These are phyloP conservation scores for Microcaecilia unicolor DNA, from an alignment of 2,797 vertebrate genomes.

Conservation along the genomic window DNA sequence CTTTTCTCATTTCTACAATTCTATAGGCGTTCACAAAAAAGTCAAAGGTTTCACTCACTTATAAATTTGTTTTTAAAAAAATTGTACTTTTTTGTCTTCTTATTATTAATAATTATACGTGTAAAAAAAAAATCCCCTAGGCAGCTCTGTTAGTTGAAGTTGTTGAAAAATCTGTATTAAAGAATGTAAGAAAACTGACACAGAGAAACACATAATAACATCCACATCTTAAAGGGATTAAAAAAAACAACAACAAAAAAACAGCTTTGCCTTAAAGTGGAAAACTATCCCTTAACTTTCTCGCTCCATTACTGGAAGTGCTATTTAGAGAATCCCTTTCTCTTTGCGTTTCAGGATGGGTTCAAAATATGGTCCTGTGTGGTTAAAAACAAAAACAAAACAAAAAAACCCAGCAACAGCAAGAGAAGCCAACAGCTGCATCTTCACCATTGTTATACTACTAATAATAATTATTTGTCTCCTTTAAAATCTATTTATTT, in stretches of 20 bases:
- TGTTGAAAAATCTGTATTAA: constrained; percentile 33
- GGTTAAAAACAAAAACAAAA: constrained; percentile 69
- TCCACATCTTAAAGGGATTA: constrained; percentile 54
- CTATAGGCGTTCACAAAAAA: constrained; percentile 75
- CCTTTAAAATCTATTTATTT: constrained; percentile 70
- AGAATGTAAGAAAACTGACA: constrained; percentile 33
- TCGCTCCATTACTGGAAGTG: constrained; percentile 39
- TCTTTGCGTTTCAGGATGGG: constrained; percentile 49
- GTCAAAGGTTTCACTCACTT: constrained; percentile 65
- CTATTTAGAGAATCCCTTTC: constrained; percentile 43
- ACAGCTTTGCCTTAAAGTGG: too few species aligned
- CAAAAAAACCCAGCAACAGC: too few species aligned
- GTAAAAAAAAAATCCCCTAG: constrained; percentile 62
- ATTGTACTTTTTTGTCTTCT: too few species aligned
- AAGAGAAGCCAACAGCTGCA: too few species aligned
- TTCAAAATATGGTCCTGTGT: constrained; percentile 82
- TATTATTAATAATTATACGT: constrained; percentile 60
- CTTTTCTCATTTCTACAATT: constrained; percentile 72
- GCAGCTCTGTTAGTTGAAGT: constrained; percentile 72
- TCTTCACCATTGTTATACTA: constrained; percentile 4
- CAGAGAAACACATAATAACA: constrained; percentile 26
- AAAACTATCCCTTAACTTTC: constrained; percentile 50
- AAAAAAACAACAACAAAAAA: too few species aligned
- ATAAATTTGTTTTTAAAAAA: constrained; percentile 56
- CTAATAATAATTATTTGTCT: not conserved